A percentile compares a stretch with the other conserved stretches of the same genome.
phyloP scores from a whole-genome alignment of 2,113 vertebrate genomes.

The Diglossa brunneiventris region DNA sequence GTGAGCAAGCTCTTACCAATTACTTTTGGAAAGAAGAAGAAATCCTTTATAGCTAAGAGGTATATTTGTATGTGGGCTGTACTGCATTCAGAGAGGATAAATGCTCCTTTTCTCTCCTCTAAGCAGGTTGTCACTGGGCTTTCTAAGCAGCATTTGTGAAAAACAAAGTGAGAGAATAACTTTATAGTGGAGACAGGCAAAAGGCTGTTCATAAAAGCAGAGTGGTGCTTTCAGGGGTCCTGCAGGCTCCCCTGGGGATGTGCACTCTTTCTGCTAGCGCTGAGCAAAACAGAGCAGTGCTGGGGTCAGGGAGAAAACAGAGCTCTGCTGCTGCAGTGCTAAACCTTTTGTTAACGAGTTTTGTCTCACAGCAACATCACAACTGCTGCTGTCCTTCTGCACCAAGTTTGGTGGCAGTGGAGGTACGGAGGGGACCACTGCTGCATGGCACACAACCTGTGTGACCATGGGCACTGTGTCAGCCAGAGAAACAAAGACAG shows the following conservation, averaged over 20 bases:
- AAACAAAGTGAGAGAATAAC: background rate
- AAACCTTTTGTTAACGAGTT: background rate
- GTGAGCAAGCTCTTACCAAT: background rate
- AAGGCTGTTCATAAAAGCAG: background rate
- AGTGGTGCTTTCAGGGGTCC: background rate
- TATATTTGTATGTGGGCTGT: background rate
- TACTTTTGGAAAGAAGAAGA: background rate
- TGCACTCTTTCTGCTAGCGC: background rate
- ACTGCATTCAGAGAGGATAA: background rate
- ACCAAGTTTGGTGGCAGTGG: background rate
- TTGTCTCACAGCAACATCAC: background rate
- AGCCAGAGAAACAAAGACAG: background rate
- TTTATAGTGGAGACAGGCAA: background rate
- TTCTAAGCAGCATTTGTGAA: background rate
- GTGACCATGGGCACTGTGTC: fast-evolving
- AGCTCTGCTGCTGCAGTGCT: background rate
- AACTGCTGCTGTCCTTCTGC: background rate
- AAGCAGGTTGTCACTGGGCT: background rate
- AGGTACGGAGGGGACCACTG: background rate
- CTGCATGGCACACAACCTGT: background rate
- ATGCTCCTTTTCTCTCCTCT: background rate
- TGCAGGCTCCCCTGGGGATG: fast-evolving
- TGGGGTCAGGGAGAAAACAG: background rate
- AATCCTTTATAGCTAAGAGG: background rate
- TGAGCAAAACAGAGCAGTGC: background rate